Percentiles rank a stretch among this genome's conserved stretches.
These are phyloP conservation scores for Propithecus coquereli DNA, from an alignment of 2,113 vertebrate species.

Conservation along the genomic window DNA sequence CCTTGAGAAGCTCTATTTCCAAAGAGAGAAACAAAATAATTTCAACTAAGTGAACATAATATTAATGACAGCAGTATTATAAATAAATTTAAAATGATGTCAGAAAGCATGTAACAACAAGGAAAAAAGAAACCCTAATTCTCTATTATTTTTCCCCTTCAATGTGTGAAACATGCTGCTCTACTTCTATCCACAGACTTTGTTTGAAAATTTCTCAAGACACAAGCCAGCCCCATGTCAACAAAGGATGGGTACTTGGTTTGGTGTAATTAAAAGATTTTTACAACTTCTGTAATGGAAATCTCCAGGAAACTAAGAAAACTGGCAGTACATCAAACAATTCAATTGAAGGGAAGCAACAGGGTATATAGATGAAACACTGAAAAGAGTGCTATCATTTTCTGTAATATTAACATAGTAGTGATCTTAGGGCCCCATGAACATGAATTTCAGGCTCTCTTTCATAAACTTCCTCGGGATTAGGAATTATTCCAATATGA, in stretches of 20 bases:
- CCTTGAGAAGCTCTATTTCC: constrained; percentile 55
- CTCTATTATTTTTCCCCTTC: not conserved
- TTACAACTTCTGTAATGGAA: constrained; percentile 31
- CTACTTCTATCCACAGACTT: constrained; percentile 43
- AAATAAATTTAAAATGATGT: constrained; percentile 64
- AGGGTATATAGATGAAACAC: not conserved
- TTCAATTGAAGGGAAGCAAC: constrained; percentile 31
- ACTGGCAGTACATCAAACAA: constrained; percentile 39
- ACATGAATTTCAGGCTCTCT: constrained; percentile 39
- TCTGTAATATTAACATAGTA: not conserved
- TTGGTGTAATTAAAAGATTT: constrained; percentile 61
- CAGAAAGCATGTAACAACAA: constrained; percentile 59
- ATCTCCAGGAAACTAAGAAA: constrained; percentile 51
- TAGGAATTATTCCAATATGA: constrained; percentile 30
- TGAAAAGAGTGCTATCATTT: constrained; percentile 32
- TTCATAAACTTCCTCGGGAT: constrained; percentile 18
- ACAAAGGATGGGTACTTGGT: constrained; percentile 45
- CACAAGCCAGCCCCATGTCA: constrained; percentile 30
- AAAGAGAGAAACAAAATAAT: constrained; percentile 64
- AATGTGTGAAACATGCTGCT: constrained; percentile 39
- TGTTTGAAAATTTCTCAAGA: constrained; percentile 59
- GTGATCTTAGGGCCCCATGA: not conserved
- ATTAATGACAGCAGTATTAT: constrained; percentile 67
- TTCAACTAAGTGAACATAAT: constrained; percentile 66
- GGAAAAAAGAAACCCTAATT: constrained; percentile 37